Base-by-base conservation (phyloP, 2,888 invertebrate species). In the Sabellastarte sp. region DNA sequence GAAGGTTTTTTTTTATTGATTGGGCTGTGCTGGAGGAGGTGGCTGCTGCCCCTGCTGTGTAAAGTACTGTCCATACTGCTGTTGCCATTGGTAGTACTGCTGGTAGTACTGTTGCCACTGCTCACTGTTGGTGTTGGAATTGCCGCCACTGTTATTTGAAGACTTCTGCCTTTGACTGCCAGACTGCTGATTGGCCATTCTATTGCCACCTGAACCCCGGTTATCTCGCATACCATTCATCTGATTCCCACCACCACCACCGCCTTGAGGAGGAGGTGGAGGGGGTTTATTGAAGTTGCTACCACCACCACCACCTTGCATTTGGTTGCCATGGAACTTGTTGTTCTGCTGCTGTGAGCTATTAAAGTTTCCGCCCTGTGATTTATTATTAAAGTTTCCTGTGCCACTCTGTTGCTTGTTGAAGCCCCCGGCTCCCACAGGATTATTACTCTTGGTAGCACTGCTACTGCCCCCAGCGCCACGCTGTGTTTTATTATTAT, bases 41-140 rank as follows among this genome's bases (percentile, higher is more conserved):
- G 10, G 53, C 28, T 53, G 53, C 24, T 53, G 53, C 24, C 26
- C 20, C 10, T 53, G 10, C 28, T 53, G 53, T 5, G 5, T 10
- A 26, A 20, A n/a, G 53, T 53, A 53, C 26, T 53, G 53, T 5
- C 24, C 53, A 53, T 53, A 53, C 26, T 26, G 20, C 10, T 53
- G 53, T 53, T 53, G 53, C 10, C 30, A 31, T 57, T 30, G 15
- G 24, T 31, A 28, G 29, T 57, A 57, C 24, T 30, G 57, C 31
- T 57, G 5, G 31, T 57, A 57, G 57, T 31, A 57, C 30, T 57
- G 29, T 30, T 31, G 57, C 30, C 57, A 57, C 57, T 30, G 57
- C 31, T 57, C 53, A 24, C 15, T 15, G 53, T n/a, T n/a, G 15
- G 5, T 15, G 5, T 41, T 41, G 41, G 41, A 10, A 41, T 41